These are phyloP conservation scores for Microvelia longipes DNA, from an alignment of 1,140 invertebrate genomes.

Conservation along the genomic window DNA sequence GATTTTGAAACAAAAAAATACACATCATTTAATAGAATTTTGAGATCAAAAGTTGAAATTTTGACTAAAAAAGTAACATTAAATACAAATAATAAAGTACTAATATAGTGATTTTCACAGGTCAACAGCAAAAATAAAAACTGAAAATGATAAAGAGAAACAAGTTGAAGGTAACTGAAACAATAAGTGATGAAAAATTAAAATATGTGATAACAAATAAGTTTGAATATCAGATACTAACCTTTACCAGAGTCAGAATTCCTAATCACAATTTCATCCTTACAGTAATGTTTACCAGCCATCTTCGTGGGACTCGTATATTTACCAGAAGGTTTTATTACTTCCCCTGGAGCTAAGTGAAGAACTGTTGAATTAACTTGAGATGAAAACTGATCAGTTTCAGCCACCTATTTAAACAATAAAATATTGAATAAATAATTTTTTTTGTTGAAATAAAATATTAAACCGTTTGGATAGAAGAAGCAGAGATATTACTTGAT, in stretches of 20 bases:
- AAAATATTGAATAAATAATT: neutral
- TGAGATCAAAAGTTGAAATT: too few species aligned
- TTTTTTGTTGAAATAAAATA: neutral
- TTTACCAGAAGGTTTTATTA: constrained; percentile 73
- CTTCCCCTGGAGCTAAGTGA: constrained; percentile 57
- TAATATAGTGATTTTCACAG: too few species aligned
- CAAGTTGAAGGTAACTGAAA: too few species aligned
- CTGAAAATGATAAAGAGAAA: too few species aligned
- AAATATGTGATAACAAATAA: too few species aligned
- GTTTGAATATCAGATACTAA: too few species aligned
- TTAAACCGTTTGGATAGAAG: neutral
- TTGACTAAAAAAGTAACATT: too few species aligned
- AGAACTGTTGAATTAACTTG: constrained; percentile 29
- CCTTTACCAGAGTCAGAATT: constrained; percentile 91
- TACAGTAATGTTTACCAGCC: constrained; percentile 78
- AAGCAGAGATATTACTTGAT: too few species aligned
- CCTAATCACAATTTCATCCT: constrained; percentile 83
- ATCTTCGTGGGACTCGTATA: constrained; percentile 76
- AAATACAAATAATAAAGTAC: too few species aligned
- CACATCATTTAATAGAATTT: too few species aligned
- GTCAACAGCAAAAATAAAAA: too few species aligned
- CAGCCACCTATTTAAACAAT: neutral
- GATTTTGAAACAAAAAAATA: neutral
- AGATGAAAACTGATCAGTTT: neutral
- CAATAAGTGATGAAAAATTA: too few species aligned